A percentile compares a stretch with the other conserved stretches of the same genome.
These are phyloP conservation scores for Oncorhynchus keta DNA, from an alignment of 2,113 vertebrate species.

Conservation along the genomic window DNA sequence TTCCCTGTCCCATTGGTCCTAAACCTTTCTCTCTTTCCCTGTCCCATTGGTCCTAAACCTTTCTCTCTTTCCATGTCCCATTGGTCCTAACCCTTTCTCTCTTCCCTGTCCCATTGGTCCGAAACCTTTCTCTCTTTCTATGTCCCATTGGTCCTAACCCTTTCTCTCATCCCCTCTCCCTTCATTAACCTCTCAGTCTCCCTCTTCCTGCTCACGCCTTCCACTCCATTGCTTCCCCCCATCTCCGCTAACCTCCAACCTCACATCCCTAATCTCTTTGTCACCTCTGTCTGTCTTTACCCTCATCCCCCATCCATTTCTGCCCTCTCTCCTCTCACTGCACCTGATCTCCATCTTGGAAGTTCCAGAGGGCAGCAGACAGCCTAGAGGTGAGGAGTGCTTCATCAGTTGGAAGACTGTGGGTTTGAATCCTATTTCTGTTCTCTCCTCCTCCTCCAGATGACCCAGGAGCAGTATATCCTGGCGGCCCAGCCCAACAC, in stretches of 20 bases:
- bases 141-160: neutral
- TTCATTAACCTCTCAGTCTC: neutral
- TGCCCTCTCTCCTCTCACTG: neutral
- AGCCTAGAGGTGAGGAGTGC: no score
- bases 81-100: neutral
- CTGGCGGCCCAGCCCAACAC: constrained; percentile 91
- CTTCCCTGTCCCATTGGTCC: neutral
- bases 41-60: no score
- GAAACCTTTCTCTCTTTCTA: neutral
- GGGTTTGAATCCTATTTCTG: neutral
- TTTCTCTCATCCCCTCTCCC: neutral
- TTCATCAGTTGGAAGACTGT: no score
- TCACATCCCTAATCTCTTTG: neutral
- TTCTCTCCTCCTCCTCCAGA: constrained; percentile 69
- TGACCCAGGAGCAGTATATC: constrained; percentile 98
- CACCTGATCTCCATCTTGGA: neutral
- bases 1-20: no score
- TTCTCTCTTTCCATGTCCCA: no score
- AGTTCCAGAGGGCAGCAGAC: no score
- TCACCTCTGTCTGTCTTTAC: neutral
- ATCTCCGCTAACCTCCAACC: neutral
- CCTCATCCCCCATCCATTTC: neutral
- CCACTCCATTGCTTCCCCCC: neutral
- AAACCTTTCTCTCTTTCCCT: no score
- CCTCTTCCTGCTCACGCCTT: neutral